phyloP scores from a whole-genome alignment of 35 echinoderm and acorn worm genomes.

The Heliocidaris tuberculata region DNA sequence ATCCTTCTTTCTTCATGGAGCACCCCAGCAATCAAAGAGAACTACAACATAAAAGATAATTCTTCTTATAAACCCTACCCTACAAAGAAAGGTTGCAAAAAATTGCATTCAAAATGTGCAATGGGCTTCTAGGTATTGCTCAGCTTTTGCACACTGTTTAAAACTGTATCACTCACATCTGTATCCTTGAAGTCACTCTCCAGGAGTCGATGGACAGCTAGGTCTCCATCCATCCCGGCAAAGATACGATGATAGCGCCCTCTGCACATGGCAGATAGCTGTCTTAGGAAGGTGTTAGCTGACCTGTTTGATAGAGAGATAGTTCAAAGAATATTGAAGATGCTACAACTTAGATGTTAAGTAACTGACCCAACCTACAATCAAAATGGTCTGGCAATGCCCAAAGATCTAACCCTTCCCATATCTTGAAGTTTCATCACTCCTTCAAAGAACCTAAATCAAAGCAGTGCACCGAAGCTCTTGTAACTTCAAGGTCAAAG shows the following conservation, averaged over 20 bases:
- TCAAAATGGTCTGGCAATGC: no score
- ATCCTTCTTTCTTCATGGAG: no score
- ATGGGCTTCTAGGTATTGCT: neutral
- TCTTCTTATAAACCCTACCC: neutral
- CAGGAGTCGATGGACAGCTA: slow-evolving; percentile 81
- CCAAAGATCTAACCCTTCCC: no score
- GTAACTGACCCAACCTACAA: neutral
- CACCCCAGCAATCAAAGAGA: no score
- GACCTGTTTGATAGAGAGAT: slow-evolving; percentile 24
- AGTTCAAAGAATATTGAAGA: neutral
- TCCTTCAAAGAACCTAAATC: neutral
- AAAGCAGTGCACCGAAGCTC: neutral
- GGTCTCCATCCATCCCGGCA: slow-evolving; percentile 91
- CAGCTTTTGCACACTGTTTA: neutral
- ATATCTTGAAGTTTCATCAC: no score
- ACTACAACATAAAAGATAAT: no score
- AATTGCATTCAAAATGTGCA: no score
- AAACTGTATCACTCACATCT: slow-evolving; percentile 59
- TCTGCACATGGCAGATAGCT: slow-evolving; percentile 90
- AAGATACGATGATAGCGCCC: slow-evolving; percentile 91
- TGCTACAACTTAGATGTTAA: neutral
- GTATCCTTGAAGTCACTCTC: slow-evolving; percentile 88
- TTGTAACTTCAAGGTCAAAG: neutral
- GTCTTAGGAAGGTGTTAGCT: slow-evolving; percentile 89
- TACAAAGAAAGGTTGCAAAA: neutral